A percentile compares a stretch with the other conserved stretches of the same genome.
phyloP scores from a whole-genome alignment of 2,888 invertebrate species.

The Zhuqinia jingwanae region DNA sequence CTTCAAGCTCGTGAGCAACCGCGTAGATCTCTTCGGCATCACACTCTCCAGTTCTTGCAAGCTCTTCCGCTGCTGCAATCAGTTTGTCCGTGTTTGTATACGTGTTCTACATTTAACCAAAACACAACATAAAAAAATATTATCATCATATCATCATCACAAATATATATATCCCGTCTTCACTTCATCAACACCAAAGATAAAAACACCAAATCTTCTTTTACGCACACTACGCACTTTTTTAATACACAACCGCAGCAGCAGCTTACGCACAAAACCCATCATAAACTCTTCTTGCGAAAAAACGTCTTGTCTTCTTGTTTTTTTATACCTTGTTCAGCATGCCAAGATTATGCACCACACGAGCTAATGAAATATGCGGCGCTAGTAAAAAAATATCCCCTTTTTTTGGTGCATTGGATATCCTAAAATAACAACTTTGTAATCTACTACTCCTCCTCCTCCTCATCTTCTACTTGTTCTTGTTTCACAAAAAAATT shows the following conservation, averaged over 20 bases:
- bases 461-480: too few species aligned
- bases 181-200: background rate
- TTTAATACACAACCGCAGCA: background rate
- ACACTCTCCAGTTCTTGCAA: slow-evolving; percentile 97
- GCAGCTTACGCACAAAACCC: background rate
- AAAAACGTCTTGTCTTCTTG: background rate
- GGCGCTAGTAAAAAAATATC: background rate
- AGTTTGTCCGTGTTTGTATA: slow-evolving; percentile 99
- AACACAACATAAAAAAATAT: too few species aligned
- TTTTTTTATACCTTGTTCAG: background rate
- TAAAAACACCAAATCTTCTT: background rate
- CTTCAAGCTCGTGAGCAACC: slow-evolving; percentile 95
- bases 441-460: too few species aligned
- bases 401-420: background rate
- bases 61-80: slow-evolving; percentile 96
- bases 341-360: background rate
- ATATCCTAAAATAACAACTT: background rate
- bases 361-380: background rate
- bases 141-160: too few species aligned
- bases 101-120: slow-evolving; percentile 90
- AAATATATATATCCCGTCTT: background rate
- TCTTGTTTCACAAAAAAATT: background rate
- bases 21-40: slow-evolving; percentile 97
- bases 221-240: background rate
- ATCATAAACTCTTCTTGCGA: too few species aligned